A percentile compares a stretch with the other conserved stretches of the same genome.
Evolutionary conservation across 2,888 invertebrate species (phyloP).

Genomic region (Tyria jacobaeae): DNA sequence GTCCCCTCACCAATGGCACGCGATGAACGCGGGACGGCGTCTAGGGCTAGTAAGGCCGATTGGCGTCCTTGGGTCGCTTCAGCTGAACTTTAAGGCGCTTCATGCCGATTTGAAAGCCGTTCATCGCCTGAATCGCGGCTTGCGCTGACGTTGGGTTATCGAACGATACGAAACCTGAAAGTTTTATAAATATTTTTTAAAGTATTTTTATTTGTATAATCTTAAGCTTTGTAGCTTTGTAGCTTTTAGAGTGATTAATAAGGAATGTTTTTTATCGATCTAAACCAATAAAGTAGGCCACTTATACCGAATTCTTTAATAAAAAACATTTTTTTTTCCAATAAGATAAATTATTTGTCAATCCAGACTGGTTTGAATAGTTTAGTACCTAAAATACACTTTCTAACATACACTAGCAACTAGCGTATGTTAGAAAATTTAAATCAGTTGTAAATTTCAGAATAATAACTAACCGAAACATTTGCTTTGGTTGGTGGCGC

Average conservation of each 20-base stretch:
- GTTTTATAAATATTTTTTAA: not conserved
- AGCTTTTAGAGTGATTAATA: too few species aligned
- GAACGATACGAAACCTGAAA: conserved; percentile 98
- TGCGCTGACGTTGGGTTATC: conserved; percentile 99
- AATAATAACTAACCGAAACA: conserved; percentile 95
- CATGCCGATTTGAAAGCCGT: conserved; percentile 99
- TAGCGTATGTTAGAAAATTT: too few species aligned
- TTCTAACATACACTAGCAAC: too few species aligned
- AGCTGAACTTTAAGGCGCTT: conserved; percentile 99
- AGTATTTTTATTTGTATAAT: too few species aligned
- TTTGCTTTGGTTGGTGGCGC: conserved; percentile 99
- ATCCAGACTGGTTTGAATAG: too few species aligned
- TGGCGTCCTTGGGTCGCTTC: conserved; percentile 99
- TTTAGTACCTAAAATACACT: too few species aligned
- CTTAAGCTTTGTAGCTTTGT: too few species aligned
- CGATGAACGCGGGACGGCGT: conserved; percentile 84
- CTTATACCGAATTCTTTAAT: too few species aligned
- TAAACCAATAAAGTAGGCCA: too few species aligned
- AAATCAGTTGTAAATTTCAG: not conserved
- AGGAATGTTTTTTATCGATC: too few species aligned
- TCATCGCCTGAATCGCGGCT: conserved; percentile 99
- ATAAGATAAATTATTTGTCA: too few species aligned
- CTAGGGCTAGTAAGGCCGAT: conserved; percentile 97
- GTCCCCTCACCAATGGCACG: conserved; percentile 64
- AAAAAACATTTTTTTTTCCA: too few species aligned